Evolutionary conservation across 2,888 invertebrate species (phyloP).

Genomic region (Doris montereyensis): DNA sequence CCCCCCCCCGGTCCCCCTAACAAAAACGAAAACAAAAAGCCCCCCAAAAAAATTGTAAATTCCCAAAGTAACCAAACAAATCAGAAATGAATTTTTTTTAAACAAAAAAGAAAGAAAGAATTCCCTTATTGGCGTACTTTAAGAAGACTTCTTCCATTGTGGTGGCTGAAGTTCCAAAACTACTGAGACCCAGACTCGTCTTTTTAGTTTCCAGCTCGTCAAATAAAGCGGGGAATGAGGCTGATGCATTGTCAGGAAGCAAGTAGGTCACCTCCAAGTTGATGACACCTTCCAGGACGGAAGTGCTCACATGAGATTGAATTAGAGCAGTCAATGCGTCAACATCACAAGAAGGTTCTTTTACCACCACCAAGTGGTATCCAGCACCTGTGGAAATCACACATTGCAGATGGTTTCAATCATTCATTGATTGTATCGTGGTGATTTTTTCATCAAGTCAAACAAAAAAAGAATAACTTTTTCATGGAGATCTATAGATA

Average conservation of each 20-base stretch:
- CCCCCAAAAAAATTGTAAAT: neutral
- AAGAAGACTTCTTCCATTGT: slow-evolving; percentile 87
- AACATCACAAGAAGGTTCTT: slow-evolving; percentile 75
- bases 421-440: no score
- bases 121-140: slow-evolving; percentile 53
- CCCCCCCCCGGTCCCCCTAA: slow-evolving; percentile 6
- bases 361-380: slow-evolving; percentile 82
- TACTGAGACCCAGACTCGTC: slow-evolving; percentile 79
- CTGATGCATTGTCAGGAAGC: slow-evolving; percentile 63
- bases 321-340: slow-evolving; percentile 78
- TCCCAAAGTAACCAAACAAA: neutral
- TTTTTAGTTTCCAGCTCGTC: slow-evolving; percentile 59
- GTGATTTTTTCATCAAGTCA: no score
- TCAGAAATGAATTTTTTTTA: neutral
- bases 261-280: slow-evolving; percentile 67
- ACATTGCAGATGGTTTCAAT: no score
- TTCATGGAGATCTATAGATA: no score
- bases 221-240: slow-evolving; percentile 62
- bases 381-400: slow-evolving; percentile 85
- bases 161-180: slow-evolving; percentile 88
- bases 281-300: slow-evolving; percentile 75
- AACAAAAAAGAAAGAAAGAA: slow-evolving; percentile 3
- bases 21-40: neutral
- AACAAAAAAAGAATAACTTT: no score
- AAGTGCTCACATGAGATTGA: slow-evolving; percentile 78